Percentiles rank a stretch among this genome's conserved stretches.
These are phyloP conservation scores for Portunus trituberculatus DNA, from an alignment of 1,140 invertebrate species.

Conservation along the genomic window DNA sequence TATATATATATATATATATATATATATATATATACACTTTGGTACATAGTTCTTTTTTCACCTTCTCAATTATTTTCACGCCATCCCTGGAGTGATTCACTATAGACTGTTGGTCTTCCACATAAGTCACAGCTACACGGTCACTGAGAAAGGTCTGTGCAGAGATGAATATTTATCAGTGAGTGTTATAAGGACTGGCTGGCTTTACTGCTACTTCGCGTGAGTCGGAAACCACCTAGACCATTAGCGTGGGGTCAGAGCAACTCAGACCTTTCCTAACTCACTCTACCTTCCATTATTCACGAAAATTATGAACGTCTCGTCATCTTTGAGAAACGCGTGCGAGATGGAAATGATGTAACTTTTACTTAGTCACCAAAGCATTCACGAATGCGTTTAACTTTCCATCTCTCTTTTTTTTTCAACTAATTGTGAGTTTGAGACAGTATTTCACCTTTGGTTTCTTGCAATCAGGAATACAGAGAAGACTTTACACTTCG, in stretches of 20 bases:
- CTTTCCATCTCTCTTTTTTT: neutral
- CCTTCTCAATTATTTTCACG: neutral
- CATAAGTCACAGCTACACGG: neutral
- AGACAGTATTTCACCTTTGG: neutral
- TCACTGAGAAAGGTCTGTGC: neutral
- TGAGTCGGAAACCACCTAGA: neutral
- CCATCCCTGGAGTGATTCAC: neutral
- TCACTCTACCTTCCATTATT: neutral
- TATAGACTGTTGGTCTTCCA: neutral
- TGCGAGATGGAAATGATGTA: neutral
- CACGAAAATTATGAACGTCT: constrained; percentile 20
- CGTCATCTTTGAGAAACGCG: neutral
- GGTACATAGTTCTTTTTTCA: neutral
- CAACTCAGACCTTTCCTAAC: neutral
- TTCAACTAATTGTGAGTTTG: neutral
- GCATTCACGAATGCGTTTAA: neutral
- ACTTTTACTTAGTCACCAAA: neutral
- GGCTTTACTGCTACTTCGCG: constrained; percentile 54
- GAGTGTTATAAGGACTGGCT: neutral
- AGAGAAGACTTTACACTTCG: neutral
- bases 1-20: too few species aligned
- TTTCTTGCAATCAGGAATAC: neutral
- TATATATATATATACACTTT: neutral
- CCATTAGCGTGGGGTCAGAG: constrained; percentile 27
- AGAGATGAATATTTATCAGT: constrained; percentile 26